A percentile compares a stretch with the other conserved stretches of the same genome.
Evolutionary conservation across 2,888 invertebrate species (phyloP).

Genomic region (Xestia c-nigrum): DNA sequence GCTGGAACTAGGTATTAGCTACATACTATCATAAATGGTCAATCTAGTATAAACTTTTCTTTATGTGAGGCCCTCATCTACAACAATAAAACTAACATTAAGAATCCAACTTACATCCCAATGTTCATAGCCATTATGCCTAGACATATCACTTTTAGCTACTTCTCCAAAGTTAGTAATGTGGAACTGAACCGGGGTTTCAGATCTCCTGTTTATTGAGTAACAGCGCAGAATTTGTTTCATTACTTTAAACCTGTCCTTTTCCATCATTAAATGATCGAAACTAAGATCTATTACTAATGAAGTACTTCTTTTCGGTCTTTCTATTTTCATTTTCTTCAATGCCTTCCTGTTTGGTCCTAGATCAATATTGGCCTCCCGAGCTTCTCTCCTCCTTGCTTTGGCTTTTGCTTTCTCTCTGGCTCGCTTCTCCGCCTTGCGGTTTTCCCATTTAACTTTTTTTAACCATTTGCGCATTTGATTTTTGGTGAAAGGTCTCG

Average conservation of each 20-base stretch:
- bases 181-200: slow-evolving; percentile 95
- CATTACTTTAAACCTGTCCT: slow-evolving; percentile 96
- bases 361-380: slow-evolving; percentile 92
- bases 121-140: slow-evolving; percentile 96
- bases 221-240: slow-evolving; percentile 98
- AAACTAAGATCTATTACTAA: slow-evolving; percentile 97
- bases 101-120: slow-evolving; percentile 94
- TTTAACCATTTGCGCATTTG: slow-evolving; percentile 93
- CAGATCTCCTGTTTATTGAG: slow-evolving; percentile 96
- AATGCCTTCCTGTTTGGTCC: slow-evolving; percentile 95
- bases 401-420: slow-evolving; percentile 94
- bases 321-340: slow-evolving; percentile 93
- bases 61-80: not conserved
- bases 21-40: not conserved
- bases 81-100: not conserved
- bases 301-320: slow-evolving; percentile 92
- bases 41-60: not conserved
- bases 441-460: slow-evolving; percentile 93
- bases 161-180: slow-evolving; percentile 95
- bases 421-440: slow-evolving; percentile 92
- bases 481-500: slow-evolving; percentile 90
- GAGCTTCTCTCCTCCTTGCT: slow-evolving; percentile 92
- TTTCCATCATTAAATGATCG: slow-evolving; percentile 97
- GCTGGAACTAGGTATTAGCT: not conserved
- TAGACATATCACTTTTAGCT: slow-evolving; percentile 93